Base-by-base conservation (phyloP, 1,140 invertebrate genomes). In the Bactericera cockerelli region DNA sequence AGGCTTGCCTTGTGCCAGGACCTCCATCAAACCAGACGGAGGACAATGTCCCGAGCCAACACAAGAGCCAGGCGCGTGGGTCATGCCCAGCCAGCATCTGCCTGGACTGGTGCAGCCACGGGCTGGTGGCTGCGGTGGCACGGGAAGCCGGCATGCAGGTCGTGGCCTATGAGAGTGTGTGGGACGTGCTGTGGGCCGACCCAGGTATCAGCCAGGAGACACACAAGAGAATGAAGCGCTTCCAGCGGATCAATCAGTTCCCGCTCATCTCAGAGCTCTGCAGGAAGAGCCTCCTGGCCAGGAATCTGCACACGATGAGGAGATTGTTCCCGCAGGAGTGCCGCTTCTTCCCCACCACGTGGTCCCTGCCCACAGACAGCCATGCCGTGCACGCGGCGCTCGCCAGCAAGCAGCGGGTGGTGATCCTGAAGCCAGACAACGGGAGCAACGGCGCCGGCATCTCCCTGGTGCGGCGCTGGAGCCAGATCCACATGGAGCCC, bases 201-300 rank as follows among this genome's bases (percentile, higher is more conserved):
- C 77, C 81, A 58, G 86, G 85, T 59, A 80, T 92, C 8, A 82
- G 85, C 16, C 76, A 90, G 1, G 88, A 92, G 65, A 72, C 84
- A 56, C 85, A 84, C 2, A 89, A 89, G 70, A 86, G 89, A 61
- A 89, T 94, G 87, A 89, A 90, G 70, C 77, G 87, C 59, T 93
- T 85, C 70, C 78, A 79, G 69, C 76, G 77, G 65, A 67, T 25
- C 31, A 92, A 93, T 68, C 89, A 93, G 70, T 93, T 91, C 70
- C 89, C 89, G n/a, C 88, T 88, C 25, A 92, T 93, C 88, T 76
- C 82, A 60, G 89, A 93, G 71, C 89, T 93, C 62, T 92, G 88
- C 72, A 77, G 84, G 63, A 93, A 92, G 72, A 88, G 92, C 75
- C 71, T 90, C 42, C 71, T 93, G 6, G 86, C 88, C 6, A 71